These are phyloP conservation scores for Gastracanthus pulcherrimus DNA, from an alignment of 2,888 invertebrate genomes.

Conservation along the genomic window DNA sequence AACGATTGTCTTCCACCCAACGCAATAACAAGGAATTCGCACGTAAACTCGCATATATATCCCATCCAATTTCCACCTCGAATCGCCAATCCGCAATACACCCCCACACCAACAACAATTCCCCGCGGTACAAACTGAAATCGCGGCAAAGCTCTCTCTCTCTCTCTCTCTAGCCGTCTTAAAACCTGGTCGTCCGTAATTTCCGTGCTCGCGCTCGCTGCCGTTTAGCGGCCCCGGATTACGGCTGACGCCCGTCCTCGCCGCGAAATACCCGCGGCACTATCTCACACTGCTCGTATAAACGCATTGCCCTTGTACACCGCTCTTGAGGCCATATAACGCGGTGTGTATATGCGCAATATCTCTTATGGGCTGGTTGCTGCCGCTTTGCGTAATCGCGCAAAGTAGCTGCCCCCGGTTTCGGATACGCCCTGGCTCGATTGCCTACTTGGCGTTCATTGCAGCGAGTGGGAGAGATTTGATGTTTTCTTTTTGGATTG, in stretches of 20 bases:
- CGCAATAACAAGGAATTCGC: not conserved
- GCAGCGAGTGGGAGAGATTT: too few species aligned
- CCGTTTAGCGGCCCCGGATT: not conserved
- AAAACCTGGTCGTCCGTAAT: constrained; percentile 9
- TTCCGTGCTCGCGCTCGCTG: not conserved
- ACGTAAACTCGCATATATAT: not conserved
- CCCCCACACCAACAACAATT: not conserved
- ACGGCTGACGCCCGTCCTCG: not conserved
- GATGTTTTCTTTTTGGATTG: too few species aligned
- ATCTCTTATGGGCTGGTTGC: not conserved
- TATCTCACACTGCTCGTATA: constrained; percentile 12
- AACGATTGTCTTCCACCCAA: too few species aligned
- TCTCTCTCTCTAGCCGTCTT: not conserved
- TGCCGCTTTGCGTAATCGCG: not conserved
- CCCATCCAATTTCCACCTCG: not conserved
- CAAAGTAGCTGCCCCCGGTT: not conserved
- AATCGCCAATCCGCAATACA: not conserved
- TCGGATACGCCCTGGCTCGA: not conserved
- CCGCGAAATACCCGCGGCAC: constrained; percentile 10
- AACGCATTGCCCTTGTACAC: not conserved
- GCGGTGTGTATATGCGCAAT: not conserved
- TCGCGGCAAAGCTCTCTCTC: not conserved
- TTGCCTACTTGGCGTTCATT: too few species aligned
- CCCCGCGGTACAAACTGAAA: not conserved
- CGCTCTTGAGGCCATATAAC: not conserved